Percentiles rank a stretch among this genome's conserved stretches.
Conservation (phyloP, 2,888 invertebrate species). For the Drosophila cognata region DNA sequence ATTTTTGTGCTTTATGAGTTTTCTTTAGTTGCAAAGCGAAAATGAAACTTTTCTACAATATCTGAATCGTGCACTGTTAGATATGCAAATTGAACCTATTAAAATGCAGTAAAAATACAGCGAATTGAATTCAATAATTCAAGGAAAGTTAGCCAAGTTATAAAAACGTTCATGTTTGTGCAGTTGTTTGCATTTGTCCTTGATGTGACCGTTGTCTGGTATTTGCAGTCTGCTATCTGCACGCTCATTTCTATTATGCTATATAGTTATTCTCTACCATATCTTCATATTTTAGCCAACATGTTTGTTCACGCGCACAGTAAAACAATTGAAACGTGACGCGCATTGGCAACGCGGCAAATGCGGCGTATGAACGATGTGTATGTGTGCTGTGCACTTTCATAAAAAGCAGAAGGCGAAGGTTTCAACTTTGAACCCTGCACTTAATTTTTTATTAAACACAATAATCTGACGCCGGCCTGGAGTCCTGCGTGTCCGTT, state of each 20-base stretch:
- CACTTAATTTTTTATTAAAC: slow-evolving; percentile 74
- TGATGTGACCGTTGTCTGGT: slow-evolving; percentile 56
- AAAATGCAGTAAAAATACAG: neutral
- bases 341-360: slow-evolving; percentile 54
- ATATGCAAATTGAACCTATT: slow-evolving; percentile 1
- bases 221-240: slow-evolving; percentile 11
- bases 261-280: slow-evolving; percentile 37
- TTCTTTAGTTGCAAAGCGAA: slow-evolving; percentile 4
- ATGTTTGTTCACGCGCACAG: slow-evolving; percentile 58
- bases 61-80: neutral
- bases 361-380: slow-evolving; percentile 61
- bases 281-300: slow-evolving; percentile 63
- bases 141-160: slow-evolving; percentile 33
- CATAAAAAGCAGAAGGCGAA: slow-evolving; percentile 63
- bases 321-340: slow-evolving; percentile 77
- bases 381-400: slow-evolving; percentile 22
- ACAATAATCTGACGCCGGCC: slow-evolving; percentile 62
- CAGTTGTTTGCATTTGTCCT: slow-evolving; percentile 75
- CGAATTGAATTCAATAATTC: slow-evolving; percentile 17
- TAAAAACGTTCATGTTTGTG: slow-evolving; percentile 56
- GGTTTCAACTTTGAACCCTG: slow-evolving; percentile 71
- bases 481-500: slow-evolving; percentile 28
- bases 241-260: slow-evolving; percentile 28
- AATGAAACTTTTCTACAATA: neutral
- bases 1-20: neutral